Evolutionary conservation across 1,140 invertebrate genomes (phyloP).

Genomic region (Rhysida immarginata): DNA sequence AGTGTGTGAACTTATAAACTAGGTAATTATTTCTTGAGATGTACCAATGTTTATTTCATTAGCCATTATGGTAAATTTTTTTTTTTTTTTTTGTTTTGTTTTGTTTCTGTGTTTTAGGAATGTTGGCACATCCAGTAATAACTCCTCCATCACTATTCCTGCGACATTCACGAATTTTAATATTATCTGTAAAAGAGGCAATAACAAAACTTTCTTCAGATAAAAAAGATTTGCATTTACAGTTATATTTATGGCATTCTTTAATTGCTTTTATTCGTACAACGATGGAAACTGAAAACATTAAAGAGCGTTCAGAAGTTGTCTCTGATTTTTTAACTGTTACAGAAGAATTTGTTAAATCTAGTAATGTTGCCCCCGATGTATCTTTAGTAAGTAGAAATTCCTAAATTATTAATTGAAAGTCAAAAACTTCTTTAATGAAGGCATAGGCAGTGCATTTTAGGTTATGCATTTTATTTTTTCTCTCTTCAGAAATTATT

Average conservation of each 20-base stretch:
- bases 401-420: no score
- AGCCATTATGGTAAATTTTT: no score
- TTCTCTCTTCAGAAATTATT: constrained; percentile 1
- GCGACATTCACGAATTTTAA: not conserved
- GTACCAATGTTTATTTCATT: no score
- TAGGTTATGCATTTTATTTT: not conserved
- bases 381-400: not conserved
- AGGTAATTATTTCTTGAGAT: no score
- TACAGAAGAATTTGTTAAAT: not conserved
- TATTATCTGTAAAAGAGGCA: not conserved
- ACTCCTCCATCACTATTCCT: not conserved
- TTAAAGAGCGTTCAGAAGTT: not conserved
- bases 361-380: not conserved
- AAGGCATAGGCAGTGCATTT: not conserved
- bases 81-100: no score
- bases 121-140: not conserved
- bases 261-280: not conserved
- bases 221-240: constrained; percentile 1
- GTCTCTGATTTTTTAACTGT: not conserved
- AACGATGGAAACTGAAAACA: not conserved
- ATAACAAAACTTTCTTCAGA: not conserved
- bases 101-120: not conserved
- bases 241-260: constrained; percentile 4
- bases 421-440: no score
- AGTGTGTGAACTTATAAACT: no score